Evolutionary conservation across 2,797 vertebrate genomes (phyloP).

Genomic region (Eospalax fontanierii): DNA sequence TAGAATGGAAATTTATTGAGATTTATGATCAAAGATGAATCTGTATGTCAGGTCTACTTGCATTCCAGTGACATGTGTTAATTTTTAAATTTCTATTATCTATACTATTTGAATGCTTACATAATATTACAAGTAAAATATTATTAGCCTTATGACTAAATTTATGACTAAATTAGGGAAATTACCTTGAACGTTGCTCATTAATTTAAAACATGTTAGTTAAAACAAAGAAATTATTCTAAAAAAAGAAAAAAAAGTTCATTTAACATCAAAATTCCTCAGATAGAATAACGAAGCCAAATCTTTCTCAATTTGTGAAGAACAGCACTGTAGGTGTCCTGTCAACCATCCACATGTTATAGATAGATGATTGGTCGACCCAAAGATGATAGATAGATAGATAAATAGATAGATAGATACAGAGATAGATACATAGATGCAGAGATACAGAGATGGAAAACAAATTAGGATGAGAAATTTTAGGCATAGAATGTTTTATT

Average conservation of each 20-base stretch:
- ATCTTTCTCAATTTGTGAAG: neutral
- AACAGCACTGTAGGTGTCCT: neutral
- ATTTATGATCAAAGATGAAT: neutral
- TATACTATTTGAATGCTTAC: neutral
- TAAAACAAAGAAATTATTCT: neutral
- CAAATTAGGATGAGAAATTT: neutral
- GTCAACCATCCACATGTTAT: neutral
- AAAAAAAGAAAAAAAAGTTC: neutral
- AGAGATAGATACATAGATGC: too few relatives aligned
- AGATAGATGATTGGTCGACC: too few relatives aligned
- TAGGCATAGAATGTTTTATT: neutral
- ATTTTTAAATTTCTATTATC: neutral
- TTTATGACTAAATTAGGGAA: neutral
- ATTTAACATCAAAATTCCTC: neutral
- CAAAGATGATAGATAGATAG: too few relatives aligned
- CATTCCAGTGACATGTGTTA: slow-evolving; percentile 5
- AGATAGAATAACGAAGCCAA: neutral
- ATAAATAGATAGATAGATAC: too few relatives aligned
- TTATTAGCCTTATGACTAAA: neutral
- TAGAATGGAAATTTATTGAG: neutral
- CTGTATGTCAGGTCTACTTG: neutral
- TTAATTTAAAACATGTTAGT: neutral
- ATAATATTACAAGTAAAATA: neutral
- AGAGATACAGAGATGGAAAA: neutral
- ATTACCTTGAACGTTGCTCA: neutral